These are phyloP conservation scores for Cydia splendana DNA, from an alignment of 1,140 invertebrate genomes.

Conservation along the genomic window DNA sequence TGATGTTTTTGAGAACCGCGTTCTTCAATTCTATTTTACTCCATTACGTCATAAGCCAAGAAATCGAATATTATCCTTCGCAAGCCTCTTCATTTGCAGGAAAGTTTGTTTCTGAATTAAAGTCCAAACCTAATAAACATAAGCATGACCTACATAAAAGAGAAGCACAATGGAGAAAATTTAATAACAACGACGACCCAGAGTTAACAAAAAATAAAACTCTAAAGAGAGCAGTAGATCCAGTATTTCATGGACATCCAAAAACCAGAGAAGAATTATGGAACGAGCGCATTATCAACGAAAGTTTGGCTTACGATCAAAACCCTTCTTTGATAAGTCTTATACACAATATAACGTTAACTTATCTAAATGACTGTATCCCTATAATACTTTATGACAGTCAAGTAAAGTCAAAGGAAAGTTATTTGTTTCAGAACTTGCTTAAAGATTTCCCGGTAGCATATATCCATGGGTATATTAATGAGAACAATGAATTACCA, in stretches of 20 bases:
- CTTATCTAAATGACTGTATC: slow-evolving; percentile 81
- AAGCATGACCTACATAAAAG: slow-evolving; percentile 14
- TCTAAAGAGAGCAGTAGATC: slow-evolving; percentile 64
- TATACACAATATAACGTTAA: slow-evolving; percentile 79
- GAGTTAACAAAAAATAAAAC: slow-evolving; percentile 34
- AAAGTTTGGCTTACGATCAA: slow-evolving; percentile 70
- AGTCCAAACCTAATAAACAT: not conserved
- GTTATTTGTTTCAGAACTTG: slow-evolving; percentile 79
- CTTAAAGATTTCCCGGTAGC: slow-evolving; percentile 81
- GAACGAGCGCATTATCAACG: slow-evolving; percentile 73
- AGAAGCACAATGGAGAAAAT: slow-evolving; percentile 35
- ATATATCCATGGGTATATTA: slow-evolving; percentile 82
- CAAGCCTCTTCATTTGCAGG: slow-evolving; percentile 23
- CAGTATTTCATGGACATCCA: slow-evolving; percentile 79
- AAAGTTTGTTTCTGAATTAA: not conserved
- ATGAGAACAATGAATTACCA: slow-evolving; percentile 58
- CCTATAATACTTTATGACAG: slow-evolving; percentile 83
- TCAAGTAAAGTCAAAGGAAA: slow-evolving; percentile 78
- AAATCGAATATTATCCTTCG: slow-evolving; percentile 59
- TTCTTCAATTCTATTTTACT: slow-evolving; percentile 22
- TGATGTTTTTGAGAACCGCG: slow-evolving; percentile 32
- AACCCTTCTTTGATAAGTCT: slow-evolving; percentile 79
- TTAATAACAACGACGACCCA: slow-evolving; percentile 33
- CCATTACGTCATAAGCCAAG: slow-evolving; percentile 38
- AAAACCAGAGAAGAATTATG: slow-evolving; percentile 80